A percentile compares a stretch with the other conserved stretches of the same genome.
Evolutionary conservation across 2,888 invertebrate species (phyloP).

Genomic region (Anaspis maculata): DNA sequence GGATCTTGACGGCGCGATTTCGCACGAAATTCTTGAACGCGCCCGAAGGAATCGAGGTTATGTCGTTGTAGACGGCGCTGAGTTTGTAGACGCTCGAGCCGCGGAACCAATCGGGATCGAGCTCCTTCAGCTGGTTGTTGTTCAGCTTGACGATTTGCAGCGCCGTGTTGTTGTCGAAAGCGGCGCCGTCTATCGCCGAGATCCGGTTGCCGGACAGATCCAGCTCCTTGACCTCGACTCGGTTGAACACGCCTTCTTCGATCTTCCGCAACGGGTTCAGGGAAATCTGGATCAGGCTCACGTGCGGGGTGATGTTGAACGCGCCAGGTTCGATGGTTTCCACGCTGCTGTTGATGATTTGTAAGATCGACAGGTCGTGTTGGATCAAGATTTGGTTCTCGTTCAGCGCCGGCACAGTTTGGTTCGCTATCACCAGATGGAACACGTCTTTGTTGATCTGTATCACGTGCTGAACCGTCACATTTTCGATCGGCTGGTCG

Average conservation of each 20-base stretch:
- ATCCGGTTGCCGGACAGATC: slow-evolving; percentile 30
- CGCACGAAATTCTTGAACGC: slow-evolving; percentile 27
- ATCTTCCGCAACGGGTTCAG: slow-evolving; percentile 24
- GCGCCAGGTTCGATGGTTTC: slow-evolving; percentile 25
- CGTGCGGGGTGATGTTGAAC: slow-evolving; percentile 26
- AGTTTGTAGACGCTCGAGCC: slow-evolving; percentile 29
- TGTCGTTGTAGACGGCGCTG: slow-evolving; percentile 26
- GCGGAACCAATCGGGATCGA: slow-evolving; percentile 29
- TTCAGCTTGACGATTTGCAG: slow-evolving; percentile 29
- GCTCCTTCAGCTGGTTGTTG: slow-evolving; percentile 26
- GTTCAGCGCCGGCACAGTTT: slow-evolving; percentile 19
- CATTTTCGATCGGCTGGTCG: slow-evolving; percentile 17
- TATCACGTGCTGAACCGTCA: slow-evolving; percentile 13
- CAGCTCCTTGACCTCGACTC: slow-evolving; percentile 26
- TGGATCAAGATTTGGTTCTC: slow-evolving; percentile 17
- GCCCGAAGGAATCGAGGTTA: slow-evolving; percentile 22
- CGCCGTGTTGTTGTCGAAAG: slow-evolving; percentile 28
- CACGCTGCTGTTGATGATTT: slow-evolving; percentile 25
- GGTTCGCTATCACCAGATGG: slow-evolving; percentile 18
- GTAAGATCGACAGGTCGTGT: slow-evolving; percentile 24
- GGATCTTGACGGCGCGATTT: slow-evolving; percentile 23
- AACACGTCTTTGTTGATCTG: slow-evolving; percentile 21
- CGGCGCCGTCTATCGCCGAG: slow-evolving; percentile 23
- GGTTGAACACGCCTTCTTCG: slow-evolving; percentile 27
- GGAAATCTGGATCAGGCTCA: slow-evolving; percentile 27